These are phyloP conservation scores for Drosophila melanosoma DNA, from an alignment of 2,888 invertebrate genomes.

Conservation along the genomic window DNA sequence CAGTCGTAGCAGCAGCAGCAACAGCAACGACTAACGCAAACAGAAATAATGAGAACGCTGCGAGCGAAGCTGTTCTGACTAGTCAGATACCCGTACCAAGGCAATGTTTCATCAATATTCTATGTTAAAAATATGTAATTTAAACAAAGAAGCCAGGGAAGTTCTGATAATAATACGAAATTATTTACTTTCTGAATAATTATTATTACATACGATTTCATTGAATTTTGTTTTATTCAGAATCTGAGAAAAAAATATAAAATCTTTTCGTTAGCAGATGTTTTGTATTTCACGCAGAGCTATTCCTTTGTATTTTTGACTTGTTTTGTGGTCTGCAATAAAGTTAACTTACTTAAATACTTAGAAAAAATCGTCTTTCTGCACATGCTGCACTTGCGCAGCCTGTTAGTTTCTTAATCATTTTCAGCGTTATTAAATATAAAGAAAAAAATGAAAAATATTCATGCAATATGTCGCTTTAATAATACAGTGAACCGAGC, in stretches of 20 bases:
- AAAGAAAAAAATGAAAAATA: not conserved
- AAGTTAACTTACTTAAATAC: too few species aligned
- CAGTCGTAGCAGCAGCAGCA: conserved; percentile 23
- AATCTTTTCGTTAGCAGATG: not conserved
- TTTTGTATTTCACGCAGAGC: too few species aligned
- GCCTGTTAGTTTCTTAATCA: not conserved
- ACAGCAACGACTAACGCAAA: conserved; percentile 10
- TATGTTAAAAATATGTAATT: too few species aligned
- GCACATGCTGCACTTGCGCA: not conserved
- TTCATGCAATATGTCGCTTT: not conserved
- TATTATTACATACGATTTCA: not conserved
- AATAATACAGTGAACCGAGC: not conserved
- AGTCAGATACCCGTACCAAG: conserved; percentile 24
- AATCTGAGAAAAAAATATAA: not conserved
- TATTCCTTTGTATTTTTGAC: too few species aligned
- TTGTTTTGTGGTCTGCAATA: too few species aligned
- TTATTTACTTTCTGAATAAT: not conserved
- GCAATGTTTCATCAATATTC: not conserved
- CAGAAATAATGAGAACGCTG: conserved; percentile 36
- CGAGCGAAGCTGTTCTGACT: conserved; percentile 13
- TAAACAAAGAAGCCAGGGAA: not conserved
- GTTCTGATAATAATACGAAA: not conserved
- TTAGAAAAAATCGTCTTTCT: not conserved
- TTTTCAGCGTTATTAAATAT: not conserved
- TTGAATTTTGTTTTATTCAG: not conserved